A percentile compares a stretch with the other conserved stretches of the same genome.
These are phyloP conservation scores for Eupithecia tripunctaria DNA, from an alignment of 2,888 invertebrate genomes.

Conservation along the genomic window DNA sequence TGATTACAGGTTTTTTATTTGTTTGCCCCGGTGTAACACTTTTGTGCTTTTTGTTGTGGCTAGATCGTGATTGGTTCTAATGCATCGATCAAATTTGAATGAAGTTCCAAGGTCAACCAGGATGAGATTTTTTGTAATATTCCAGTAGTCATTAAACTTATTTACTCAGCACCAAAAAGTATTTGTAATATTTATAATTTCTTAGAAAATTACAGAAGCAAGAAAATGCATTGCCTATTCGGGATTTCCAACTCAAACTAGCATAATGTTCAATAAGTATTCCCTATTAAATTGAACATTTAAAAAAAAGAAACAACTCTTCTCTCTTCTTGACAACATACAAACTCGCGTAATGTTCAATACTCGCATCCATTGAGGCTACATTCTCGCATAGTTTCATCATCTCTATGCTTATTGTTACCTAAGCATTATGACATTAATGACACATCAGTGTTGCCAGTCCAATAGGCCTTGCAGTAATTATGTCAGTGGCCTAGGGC, in stretches of 20 bases:
- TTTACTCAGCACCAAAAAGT: not conserved
- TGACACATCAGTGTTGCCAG: slow-evolving; percentile 2
- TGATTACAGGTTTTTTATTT: slow-evolving; percentile 44
- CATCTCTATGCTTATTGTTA: slow-evolving; percentile 12
- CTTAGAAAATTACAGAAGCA: not conserved
- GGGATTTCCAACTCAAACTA: not conserved
- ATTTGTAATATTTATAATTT: not conserved
- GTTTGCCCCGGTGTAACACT: slow-evolving; percentile 39
- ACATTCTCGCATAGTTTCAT: not conserved
- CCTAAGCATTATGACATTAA: slow-evolving; percentile 27
- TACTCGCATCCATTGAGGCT: not conserved
- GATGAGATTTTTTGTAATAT: not conserved
- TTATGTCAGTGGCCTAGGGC: slow-evolving; percentile 63
- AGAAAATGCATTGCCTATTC: not conserved
- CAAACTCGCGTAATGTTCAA: not conserved
- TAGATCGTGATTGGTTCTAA: slow-evolving; percentile 5
- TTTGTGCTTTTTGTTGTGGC: slow-evolving; percentile 19
- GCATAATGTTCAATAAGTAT: not conserved
- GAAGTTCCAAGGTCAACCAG: not conserved
- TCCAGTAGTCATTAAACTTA: not conserved
- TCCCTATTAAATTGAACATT: no score
- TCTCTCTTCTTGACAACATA: not conserved
- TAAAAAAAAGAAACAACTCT: not conserved
- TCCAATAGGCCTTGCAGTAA: slow-evolving; percentile 48
- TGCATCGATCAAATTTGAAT: slow-evolving; percentile 4